Percentiles rank a stretch among this genome's conserved stretches.
phyloP scores from a whole-genome alignment of 2,888 invertebrate genomes.

The Melitaea athalia region DNA sequence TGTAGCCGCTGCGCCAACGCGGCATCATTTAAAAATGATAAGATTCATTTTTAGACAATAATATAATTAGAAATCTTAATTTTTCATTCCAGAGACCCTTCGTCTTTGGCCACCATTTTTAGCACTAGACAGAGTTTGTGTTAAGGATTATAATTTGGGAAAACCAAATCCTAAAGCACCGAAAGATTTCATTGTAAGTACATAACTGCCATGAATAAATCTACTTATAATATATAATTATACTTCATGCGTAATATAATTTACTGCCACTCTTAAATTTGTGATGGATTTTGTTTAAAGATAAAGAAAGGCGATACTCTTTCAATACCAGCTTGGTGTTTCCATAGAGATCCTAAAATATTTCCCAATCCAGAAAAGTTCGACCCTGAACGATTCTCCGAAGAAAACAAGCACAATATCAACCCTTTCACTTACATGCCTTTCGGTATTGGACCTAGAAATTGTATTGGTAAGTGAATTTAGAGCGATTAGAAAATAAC shows the following conservation, averaged over 20 bases:
- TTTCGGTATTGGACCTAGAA: constrained; percentile 81
- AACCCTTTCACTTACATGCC: constrained; percentile 64
- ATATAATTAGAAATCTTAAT: neutral
- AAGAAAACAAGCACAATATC: constrained; percentile 67
- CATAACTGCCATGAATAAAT: no score
- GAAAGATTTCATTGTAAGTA: constrained; percentile 60
- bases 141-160: constrained; percentile 73
- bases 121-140: constrained; percentile 71
- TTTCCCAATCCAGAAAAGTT: constrained; percentile 58
- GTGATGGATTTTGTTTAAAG: constrained; percentile 38
- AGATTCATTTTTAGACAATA: no score
- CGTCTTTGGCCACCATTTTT: constrained; percentile 74
- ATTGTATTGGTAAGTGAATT: constrained; percentile 69
- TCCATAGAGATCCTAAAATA: constrained; percentile 56
- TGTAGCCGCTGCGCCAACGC: no score
- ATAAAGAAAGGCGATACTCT: constrained; percentile 59
- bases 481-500: neutral
- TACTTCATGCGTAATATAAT: no score
- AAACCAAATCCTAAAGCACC: constrained; percentile 53
- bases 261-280: no score
- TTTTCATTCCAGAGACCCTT: constrained; percentile 60
- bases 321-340: constrained; percentile 60
- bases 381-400: constrained; percentile 60
- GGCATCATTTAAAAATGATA: no score
- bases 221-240: no score